phyloP scores from a whole-genome alignment of 2,888 invertebrate genomes.

The Notocelia uddmanniana region DNA sequence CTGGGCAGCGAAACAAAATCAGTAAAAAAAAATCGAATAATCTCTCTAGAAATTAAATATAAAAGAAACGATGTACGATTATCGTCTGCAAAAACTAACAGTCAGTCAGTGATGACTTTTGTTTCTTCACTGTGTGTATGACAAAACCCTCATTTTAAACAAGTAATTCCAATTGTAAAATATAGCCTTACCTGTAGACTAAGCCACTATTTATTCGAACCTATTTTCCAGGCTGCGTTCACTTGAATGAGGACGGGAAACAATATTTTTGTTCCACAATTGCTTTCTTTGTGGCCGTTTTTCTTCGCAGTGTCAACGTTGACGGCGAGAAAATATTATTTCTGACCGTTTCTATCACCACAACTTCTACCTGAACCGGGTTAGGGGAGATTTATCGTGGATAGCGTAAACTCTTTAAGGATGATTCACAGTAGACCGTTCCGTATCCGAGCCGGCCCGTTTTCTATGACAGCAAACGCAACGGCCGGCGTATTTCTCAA shows the following conservation, averaged over 20 bases:
- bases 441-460: too few relatives aligned
- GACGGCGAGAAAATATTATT: constrained; percentile 41
- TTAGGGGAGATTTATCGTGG: constrained; percentile 26
- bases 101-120: too few relatives aligned
- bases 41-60: too few relatives aligned
- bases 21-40: too few relatives aligned
- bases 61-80: too few relatives aligned
- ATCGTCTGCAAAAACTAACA: too few relatives aligned
- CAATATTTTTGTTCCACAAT: constrained; percentile 35
- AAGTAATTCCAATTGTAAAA: not conserved
- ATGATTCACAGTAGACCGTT: too few relatives aligned
- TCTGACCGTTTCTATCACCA: constrained; percentile 29
- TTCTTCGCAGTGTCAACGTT: constrained; percentile 42
- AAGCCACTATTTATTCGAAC: constrained; percentile 11
- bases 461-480: too few relatives aligned
- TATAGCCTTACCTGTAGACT: not conserved
- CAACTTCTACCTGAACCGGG: constrained; percentile 25
- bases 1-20: too few relatives aligned
- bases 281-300: constrained; percentile 42
- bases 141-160: not conserved
- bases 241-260: constrained; percentile 9
- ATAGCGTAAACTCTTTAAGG: constrained; percentile 9
- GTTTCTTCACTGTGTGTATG: too few relatives aligned
- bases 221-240: constrained; percentile 6
- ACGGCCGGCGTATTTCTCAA: too few relatives aligned